Conservation (phyloP, 2,888 invertebrate species). For the Timema podura region DNA sequence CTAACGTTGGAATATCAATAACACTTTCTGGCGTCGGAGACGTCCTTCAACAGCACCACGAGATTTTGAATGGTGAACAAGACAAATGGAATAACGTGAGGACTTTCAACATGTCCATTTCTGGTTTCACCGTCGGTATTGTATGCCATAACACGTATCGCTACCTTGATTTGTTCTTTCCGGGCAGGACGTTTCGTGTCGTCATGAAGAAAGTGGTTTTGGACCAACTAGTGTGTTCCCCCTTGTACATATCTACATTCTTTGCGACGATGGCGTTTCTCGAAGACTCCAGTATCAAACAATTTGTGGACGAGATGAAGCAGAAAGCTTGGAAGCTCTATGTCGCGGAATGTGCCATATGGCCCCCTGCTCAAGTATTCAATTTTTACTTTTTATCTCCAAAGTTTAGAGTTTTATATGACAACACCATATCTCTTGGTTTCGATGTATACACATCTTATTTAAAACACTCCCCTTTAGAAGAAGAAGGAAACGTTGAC, state of each 20-base stretch:
- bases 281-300: constrained; percentile 58
- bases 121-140: constrained; percentile 72
- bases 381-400: constrained; percentile 86
- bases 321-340: constrained; percentile 75
- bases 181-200: constrained; percentile 61
- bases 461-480: constrained; percentile 56
- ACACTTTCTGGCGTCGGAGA: constrained; percentile 75
- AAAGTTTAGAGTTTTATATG: constrained; percentile 79
- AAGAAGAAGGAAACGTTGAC: constrained; percentile 10
- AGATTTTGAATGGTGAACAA: constrained; percentile 54
- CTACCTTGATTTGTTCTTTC: constrained; percentile 64
- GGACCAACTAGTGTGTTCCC: constrained; percentile 83
- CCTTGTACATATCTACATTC: constrained; percentile 70
- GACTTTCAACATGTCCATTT: constrained; percentile 70
- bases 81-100: constrained; percentile 56
- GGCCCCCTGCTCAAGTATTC: constrained; percentile 90
- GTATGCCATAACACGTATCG: constrained; percentile 86
- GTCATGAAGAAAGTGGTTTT: constrained; percentile 73
- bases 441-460: constrained; percentile 83
- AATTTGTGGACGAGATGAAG: constrained; percentile 63
- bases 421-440: constrained; percentile 77
- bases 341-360: constrained; percentile 83
- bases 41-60: constrained; percentile 73
- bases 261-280: constrained; percentile 71
- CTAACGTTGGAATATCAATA: constrained; percentile 75